Base-by-base conservation (phyloP, 2,888 invertebrate genomes). In the Hecatera dysodea region DNA sequence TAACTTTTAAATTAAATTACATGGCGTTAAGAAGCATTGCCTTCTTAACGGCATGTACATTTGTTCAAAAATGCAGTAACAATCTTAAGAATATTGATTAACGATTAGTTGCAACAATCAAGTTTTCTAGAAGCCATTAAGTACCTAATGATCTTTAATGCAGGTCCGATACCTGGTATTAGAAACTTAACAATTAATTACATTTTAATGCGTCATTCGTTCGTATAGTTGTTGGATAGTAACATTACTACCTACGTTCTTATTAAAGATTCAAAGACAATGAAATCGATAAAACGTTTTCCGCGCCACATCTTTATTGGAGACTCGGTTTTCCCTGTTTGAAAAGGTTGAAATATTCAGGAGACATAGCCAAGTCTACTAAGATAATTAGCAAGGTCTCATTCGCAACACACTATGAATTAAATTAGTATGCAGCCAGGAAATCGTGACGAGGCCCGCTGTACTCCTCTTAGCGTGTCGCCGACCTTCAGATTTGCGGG, bases 341-440 rank as follows among this genome's bases (percentile, higher is more conserved):
- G 24, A 67, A 46, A 57, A 65, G 48, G 19, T 62, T 46, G 17
- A 50, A 61, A 17, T 52, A 78, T 36, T 27, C 50, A 60, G 29
- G 46, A 74, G 75, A 69, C 53, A 46, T 80, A 84, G 87, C 67
- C 72, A 78, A 84, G 66, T 80, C 87, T 86, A 85, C 39, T 75
- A 86, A 86, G 81, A 80, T 83, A 86, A 90, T 90, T 90, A 90
- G 88, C 88, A 75, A 76, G 75, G 81, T 80, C 74, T 88, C 90
- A 91, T 94, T 94, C 83, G 89, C 93, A 89, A 86, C 85, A 87
- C 82, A 72, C 83, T 90, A 87, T 84, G 83, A 94, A 94, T 93
- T 90, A 67, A 92, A 93, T 94, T 94, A 93, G 90, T 83, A 87
- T 85, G 79, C 74, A 81, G 82, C 70, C 76, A 90, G 89, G 89